Evolutionary conservation across 2,888 invertebrate species (phyloP).

Genomic region (Diogma glabrata): DNA sequence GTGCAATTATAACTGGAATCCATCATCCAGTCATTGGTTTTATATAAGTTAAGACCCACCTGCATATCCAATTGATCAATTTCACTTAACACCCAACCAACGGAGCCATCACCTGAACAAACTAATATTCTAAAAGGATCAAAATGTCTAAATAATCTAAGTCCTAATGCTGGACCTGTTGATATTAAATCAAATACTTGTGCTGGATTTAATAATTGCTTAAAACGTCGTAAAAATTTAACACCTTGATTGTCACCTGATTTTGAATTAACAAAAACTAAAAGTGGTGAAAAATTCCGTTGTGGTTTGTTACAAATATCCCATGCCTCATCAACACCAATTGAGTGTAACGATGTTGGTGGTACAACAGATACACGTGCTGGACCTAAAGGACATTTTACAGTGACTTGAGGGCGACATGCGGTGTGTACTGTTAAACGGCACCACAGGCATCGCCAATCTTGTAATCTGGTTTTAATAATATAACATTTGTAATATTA

Average conservation of each 20-base stretch:
- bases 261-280: constrained; percentile 96
- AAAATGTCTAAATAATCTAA: constrained; percentile 86
- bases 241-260: constrained; percentile 97
- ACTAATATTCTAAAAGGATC: constrained; percentile 92
- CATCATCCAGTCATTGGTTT: too few species aligned
- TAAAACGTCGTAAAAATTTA: constrained; percentile 88
- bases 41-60: too few species aligned
- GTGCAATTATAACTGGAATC: too few species aligned
- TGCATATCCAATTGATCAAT: constrained; percentile 92
- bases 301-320: constrained; percentile 65
- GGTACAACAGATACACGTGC: constrained; percentile 88
- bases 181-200: constrained; percentile 96
- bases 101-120: constrained; percentile 95
- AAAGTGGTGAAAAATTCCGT: constrained; percentile 54
- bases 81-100: constrained; percentile 95
- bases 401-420: constrained; percentile 68
- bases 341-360: constrained; percentile 77
- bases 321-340: constrained; percentile 85
- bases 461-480: constrained; percentile 56
- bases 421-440: constrained; percentile 83
- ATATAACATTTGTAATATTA: too few species aligned
- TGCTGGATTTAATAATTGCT: constrained; percentile 89
- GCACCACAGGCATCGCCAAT: constrained; percentile 97
- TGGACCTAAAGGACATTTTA: constrained; percentile 76
- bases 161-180: constrained; percentile 69